Conservation (phyloP, 2,888 invertebrate species). For the Alcis repandata region DNA sequence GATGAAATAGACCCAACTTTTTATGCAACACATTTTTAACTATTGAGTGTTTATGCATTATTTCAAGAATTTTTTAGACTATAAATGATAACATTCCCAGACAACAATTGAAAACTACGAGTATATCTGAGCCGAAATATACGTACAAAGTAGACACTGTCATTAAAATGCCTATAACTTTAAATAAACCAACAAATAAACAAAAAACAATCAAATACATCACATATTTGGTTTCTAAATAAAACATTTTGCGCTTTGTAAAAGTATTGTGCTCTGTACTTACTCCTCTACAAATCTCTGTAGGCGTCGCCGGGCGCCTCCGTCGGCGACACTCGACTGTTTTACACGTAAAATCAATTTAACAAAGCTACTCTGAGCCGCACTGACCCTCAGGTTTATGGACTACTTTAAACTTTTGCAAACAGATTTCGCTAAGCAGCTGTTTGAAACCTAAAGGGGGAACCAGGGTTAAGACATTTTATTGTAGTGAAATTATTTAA, state of each 20-base stretch:
- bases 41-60: no score
- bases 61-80: no score
- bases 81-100: no score
- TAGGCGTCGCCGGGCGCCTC: constrained; percentile 59
- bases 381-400: constrained; percentile 63
- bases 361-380: constrained; percentile 79
- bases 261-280: background rate
- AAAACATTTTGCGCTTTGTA: background rate
- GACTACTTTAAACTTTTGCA: constrained; percentile 30
- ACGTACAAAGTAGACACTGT: no score
- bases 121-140: no score
- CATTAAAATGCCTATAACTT: no score
- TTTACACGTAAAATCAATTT: constrained; percentile 84
- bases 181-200: no score
- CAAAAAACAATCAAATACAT: no score
- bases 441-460: background rate
- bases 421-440: constrained; percentile 27
- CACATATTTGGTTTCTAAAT: background rate
- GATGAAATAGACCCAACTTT: no score
- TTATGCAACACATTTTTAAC: no score
- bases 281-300: constrained; percentile 62
- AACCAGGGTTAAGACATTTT: background rate
- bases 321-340: constrained; percentile 69
- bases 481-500: background rate
- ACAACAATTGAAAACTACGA: no score